These are phyloP conservation scores for Acinonyx jubatus DNA, from an alignment of 2,113 vertebrate species.

Conservation along the genomic window DNA sequence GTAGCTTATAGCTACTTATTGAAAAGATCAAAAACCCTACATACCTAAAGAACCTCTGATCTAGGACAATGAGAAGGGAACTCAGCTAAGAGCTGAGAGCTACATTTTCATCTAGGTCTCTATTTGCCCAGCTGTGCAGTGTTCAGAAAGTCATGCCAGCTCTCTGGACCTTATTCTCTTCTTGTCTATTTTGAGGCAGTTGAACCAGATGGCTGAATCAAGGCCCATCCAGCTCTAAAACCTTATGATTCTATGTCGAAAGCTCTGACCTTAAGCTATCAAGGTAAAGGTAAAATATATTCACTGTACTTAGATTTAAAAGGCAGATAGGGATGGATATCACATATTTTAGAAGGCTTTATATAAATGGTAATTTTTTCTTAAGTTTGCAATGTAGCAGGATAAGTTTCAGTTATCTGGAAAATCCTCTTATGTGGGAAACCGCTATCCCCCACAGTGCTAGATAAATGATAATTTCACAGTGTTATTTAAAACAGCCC, in stretches of 20 bases:
- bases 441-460: not conserved
- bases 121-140: not conserved
- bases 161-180: not conserved
- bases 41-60: not conserved
- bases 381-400: not conserved
- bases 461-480: conserved; percentile 50
- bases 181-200: not conserved
- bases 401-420: conserved; percentile 39
- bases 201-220: not conserved
- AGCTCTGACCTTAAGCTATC: not conserved
- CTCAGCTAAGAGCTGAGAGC: not conserved
- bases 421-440: conserved; percentile 45
- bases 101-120: not conserved
- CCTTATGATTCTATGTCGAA: not conserved
- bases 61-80: not conserved
- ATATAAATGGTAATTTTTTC: conserved; percentile 5
- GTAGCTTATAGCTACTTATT: not conserved
- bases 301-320: not conserved
- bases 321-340: not conserved
- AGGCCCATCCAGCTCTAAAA: not conserved
- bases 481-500: conserved; percentile 40
- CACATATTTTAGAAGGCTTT: conserved; percentile 29
- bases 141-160: not conserved
- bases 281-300: conserved; percentile 22
- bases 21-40: not conserved